Evolutionary conservation across 2,113 vertebrate species (phyloP), one percentile per base, ranked within the genome.

Genomic region (Pao palembangensis): DNA sequence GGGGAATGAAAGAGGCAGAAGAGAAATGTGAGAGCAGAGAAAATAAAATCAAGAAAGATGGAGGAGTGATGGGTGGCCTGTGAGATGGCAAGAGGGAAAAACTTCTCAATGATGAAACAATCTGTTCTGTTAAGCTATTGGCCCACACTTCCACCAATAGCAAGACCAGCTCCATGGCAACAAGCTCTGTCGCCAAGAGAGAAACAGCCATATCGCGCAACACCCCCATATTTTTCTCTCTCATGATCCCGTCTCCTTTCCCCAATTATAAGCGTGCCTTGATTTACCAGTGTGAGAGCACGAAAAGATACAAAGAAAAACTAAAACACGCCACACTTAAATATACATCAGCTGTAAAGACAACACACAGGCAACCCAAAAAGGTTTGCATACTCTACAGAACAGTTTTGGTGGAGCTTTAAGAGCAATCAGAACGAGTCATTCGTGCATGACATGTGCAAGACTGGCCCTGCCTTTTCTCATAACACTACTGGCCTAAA

Each of bases 131-230:
- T 81, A 80, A 81, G 78, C 83, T 72, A 97, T 91, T 97, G 95
- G 95, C 78, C 80, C 55, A 65, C 43, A 51, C 63, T 78, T 89
- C 85, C 80, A 53, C 95, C 94, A 96, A 96, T 95, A 69, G 79
- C 86, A 87, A 83, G 56, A 78, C 38, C 82, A 85, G 91, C 86
- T 93, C 94, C 94, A 93, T 95, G 88, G 94, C 92, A 98, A 99
- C 94, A 83, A 74, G 87, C 91, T 92, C 86, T 94, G 90, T 94
- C 83, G 88, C 94, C 88, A 95, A 86, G 92, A 88, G 93, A 91
- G 91, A 92, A 89, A 78, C 84, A 87, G 81, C 76, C 84, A 81
- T 86, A 84, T 87, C 81, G 78, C 76, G 86, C 72, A 85, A 90
- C 85, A 88, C 89, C 91, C 87, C 85, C 85, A 85, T 85, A 85